Evolutionary conservation across 1,140 invertebrate species (phyloP), one percentile per base, ranked within the genome.

Genomic region (Laupala kohalensis): DNA sequence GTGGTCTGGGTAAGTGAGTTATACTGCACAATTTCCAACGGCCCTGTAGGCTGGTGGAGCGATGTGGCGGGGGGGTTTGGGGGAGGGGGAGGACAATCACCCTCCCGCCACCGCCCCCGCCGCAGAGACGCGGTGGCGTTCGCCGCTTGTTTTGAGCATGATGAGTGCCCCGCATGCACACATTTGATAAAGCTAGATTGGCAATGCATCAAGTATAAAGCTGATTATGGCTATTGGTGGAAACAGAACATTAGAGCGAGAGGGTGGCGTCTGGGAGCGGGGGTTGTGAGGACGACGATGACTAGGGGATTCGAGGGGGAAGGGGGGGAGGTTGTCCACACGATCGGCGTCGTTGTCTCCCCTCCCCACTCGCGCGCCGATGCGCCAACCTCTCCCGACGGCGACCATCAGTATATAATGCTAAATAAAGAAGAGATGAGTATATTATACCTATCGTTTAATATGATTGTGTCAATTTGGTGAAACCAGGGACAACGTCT

Each of bases 131-230:
- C 37, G 37, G 19, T n/a, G n/a, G 37, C 19, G 19, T 53, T 53
- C 37, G 4, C 1, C 37, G 37, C 9, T n/a, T 53, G 1, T 53
- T 53, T 1, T 2, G 4, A 4, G 37, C 37, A 1, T 2, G 1
- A 53, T 53, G 37, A 53, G 37, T 53, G 37, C 37, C 37, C 37
- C 70, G 70, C 70, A 71, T 72, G 71, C 71, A 69, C 28, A 64
- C 53, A 69, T 72, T 72, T 72, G 71, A 72, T 72, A 72, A 72
- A 72, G 71, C 71, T 62, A 72, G 65, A 72, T 72, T 72, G 71
- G 65, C 71, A 68, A 72, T 72, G 71, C 67, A 72, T 72, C 71
- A 72, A 29, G 65, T 72, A 67, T 53, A 68, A 72, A 72, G 71
- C 65, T 67, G 71, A 72, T 72, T 67, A 72, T 72, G 30, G 37